These are phyloP conservation scores for Campaea margaritaria DNA, from an alignment of 2,888 invertebrate species.

Conservation along the genomic window DNA sequence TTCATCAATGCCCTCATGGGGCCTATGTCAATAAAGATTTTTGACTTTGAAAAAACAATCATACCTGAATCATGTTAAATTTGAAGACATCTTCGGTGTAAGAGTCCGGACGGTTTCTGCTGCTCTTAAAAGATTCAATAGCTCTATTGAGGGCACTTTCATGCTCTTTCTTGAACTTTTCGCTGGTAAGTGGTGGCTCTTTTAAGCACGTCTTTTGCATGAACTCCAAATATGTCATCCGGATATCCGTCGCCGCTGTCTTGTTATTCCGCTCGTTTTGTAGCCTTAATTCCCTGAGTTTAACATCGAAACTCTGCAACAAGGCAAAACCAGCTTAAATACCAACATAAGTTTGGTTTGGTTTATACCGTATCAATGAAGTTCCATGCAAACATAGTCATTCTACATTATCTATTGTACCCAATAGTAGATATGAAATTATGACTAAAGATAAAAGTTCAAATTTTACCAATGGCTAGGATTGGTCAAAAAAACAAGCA, in stretches of 20 bases:
- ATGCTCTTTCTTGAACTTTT: constrained; percentile 26
- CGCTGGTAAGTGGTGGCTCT: constrained; percentile 23
- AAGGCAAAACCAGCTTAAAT: constrained; percentile 2
- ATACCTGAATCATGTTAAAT: constrained; percentile 22
- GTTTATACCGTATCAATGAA: too few species aligned
- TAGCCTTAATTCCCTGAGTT: constrained; percentile 6
- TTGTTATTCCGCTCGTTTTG: constrained; percentile 33
- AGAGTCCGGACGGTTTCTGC: constrained; percentile 21
- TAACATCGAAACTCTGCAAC: constrained; percentile 28
- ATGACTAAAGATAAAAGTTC: too few species aligned
- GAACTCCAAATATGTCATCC: constrained; percentile 13
- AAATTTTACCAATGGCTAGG: too few species aligned
- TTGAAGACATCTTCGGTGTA: constrained; percentile 30
- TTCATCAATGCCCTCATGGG: too few species aligned
- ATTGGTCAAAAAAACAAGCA: too few species aligned
- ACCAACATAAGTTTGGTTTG: too few species aligned
- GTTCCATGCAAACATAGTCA: too few species aligned
- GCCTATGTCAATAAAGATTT: too few species aligned
- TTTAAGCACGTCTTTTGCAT: constrained; percentile 26
- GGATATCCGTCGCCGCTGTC: constrained; percentile 19
- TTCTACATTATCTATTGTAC: too few species aligned
- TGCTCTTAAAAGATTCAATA: constrained; percentile 19
- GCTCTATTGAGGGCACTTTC: constrained; percentile 17
- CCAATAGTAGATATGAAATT: too few species aligned
- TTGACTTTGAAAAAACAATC: background rate